A percentile compares a stretch with the other conserved stretches of the same genome.
These are phyloP conservation scores for Rhynchomys soricoides DNA, from an alignment of 2,113 vertebrate genomes.

Conservation along the genomic window DNA sequence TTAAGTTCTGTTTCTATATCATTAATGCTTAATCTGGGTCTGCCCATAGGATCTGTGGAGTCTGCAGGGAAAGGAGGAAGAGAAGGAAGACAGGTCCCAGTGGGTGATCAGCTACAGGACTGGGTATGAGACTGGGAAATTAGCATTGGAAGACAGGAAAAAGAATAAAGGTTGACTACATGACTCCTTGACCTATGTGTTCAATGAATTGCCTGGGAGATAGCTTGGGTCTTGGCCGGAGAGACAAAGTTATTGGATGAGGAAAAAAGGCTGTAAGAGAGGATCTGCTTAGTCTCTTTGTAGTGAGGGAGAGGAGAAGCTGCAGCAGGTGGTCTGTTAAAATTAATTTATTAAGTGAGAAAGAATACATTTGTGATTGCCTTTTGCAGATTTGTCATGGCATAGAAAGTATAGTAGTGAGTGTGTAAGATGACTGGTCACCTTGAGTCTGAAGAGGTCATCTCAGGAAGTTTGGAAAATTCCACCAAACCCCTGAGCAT, in stretches of 20 bases:
- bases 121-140: background rate
- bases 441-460: no score
- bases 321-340: background rate
- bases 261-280: background rate
- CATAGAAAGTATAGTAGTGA: background rate
- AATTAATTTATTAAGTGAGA: background rate
- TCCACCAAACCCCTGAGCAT: no score
- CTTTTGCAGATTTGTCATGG: background rate
- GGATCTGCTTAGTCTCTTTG: background rate
- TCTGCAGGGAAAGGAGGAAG: background rate
- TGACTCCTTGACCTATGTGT: background rate
- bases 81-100: background rate
- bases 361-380: background rate
- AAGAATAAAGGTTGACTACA: background rate
- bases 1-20: background rate
- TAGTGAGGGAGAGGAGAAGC: background rate
- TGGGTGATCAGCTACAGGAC: background rate
- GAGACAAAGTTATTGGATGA: background rate
- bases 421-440: background rate
- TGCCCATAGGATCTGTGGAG: background rate
- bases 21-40: background rate
- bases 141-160: background rate
- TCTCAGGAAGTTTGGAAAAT: no score
- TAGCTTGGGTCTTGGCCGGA: background rate
- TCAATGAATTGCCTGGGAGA: background rate